Conservation (phyloP, 2,888 invertebrate species). For the Cheiracanthium punctorium region DNA sequence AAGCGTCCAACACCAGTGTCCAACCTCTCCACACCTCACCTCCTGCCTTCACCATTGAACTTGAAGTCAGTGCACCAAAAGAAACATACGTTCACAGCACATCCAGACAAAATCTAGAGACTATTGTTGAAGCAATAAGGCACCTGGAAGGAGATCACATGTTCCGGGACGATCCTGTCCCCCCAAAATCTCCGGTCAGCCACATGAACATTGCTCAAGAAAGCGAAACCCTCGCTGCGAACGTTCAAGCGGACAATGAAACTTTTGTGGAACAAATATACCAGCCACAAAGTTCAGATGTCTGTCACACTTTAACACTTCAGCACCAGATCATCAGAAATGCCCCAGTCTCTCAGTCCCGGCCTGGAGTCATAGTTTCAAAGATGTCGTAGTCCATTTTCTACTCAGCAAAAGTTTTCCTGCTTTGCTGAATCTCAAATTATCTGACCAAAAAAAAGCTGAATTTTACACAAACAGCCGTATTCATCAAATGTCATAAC, state of each 20-base stretch:
- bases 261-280: not conserved
- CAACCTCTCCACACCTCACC: conserved; percentile 22
- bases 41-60: conserved; percentile 21
- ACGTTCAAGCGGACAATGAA: not conserved
- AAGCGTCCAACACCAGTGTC: conserved; percentile 18
- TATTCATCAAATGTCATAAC: too few relatives aligned
- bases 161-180: conserved; percentile 82
- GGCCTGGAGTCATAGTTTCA: conserved; percentile 91
- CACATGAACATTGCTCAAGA: too few relatives aligned
- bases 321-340: conserved; percentile 72
- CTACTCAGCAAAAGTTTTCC: not conserved
- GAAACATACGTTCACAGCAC: conserved; percentile 78
- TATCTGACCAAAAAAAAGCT: not conserved
- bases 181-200: conserved; percentile 5
- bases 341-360: conserved; percentile 80
- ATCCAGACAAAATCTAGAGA: conserved; percentile 95
- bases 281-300: conserved; percentile 13
- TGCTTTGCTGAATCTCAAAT: not conserved
- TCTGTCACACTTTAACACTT: conserved; percentile 51
- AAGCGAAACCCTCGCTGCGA: not conserved
- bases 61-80: not conserved
- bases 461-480: not conserved
- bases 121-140: conserved; percentile 98
- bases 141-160: conserved; percentile 97
- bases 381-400: conserved; percentile 73